Evolutionary conservation across 2,888 invertebrate species (phyloP), one percentile per base, ranked within the genome.

Genomic region (Rhimphoctona megacephalus): DNA sequence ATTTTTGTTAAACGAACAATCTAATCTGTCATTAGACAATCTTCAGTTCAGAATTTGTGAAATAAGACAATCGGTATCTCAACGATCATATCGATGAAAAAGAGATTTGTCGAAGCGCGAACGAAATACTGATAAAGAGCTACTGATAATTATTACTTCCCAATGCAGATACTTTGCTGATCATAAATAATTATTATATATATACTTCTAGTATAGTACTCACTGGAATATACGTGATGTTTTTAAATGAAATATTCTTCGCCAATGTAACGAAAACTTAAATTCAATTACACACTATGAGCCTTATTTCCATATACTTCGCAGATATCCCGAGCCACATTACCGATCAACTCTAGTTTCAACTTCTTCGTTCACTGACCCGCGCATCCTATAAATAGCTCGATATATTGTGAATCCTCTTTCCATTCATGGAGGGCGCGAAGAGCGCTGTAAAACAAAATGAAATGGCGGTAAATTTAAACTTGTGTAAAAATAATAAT

Each of bases 21-120:
- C 46, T 17, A 79, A 49, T 61, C 30, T 46, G 25, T 74, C 61
- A 74, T 33, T 14, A 76, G 22, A 30, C 2, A 43, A 67, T 73
- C 36, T n/a, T 30, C 30, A 43, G 6, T 46, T 43, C 22, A 30
- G 22, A 25, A 49, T 78, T 72, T 52, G 6, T 19, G 39, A n/a
- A 57, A 49, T 8, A 5, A 52, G 43, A 49, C 49, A 57, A 66
- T 77, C 46, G 46, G 57, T 77, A 81, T 70, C 70, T 67, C 36
- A 49, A 57, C 22, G 52, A 49, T 76, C 14, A 30, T 67, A 33
- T 46, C 39, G 84, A 74, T 61, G 57, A 30, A 46, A 17, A 4
- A 43, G 39, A 74, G 43, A 57, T 74, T 74, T 54, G 2, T 74
- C 1, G 25, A 1, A 30, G 30, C 7, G 69, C 6, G n/a, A 33